Base-by-base conservation (phyloP, 92 coral and sea anemone genomes). In the Ricordea florida region DNA sequence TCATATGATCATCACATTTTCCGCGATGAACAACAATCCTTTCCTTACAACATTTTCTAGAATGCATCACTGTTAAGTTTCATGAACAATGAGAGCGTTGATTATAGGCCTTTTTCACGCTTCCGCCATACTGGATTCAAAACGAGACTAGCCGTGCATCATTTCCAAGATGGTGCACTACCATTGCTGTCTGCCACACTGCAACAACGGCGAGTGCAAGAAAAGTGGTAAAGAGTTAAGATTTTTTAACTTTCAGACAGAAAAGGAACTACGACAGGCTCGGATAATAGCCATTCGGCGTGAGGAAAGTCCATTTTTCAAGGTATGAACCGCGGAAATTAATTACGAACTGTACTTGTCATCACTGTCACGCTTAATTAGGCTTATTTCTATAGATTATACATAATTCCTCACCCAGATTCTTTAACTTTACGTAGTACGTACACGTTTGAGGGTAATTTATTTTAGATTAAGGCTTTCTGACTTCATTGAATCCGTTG, bases 81-180 rank as follows among this genome's bases (percentile, higher is more conserved):
- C n/a, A n/a, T n/a, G n/a, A n/a, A n/a, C n/a, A n/a, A n/a, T n/a
- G n/a, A n/a, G n/a, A n/a, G n/a, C n/a, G n/a, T 45, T 45, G 22
- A 9, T 45, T 5, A 48, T 49, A 49, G 57, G 26, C 57, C 57
- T 49, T 49, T 49, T 0, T 66, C 74, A 45, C 31, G 73, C 41
- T 46, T 23, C 73, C 59, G 44, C 73, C 73, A 66, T 66, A 30
- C 18, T 66, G 58, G 73, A 66, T 66, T 45, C 43, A 43, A 66
- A 44, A 66, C 58, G 58, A 66, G 73, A 58, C 73, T 66, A 49
- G 72, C 53, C 74, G 74, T 66, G 74, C 74, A 66, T 24, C 53
- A 32, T 33, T 65, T 65, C 72, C 73, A 45, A 66, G 73, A 66
- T 66, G 60, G 74, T 47, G 61, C 74, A 67, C 32, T 67, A 67